Conservation (phyloP, 2,797 vertebrate genomes). For the Chrysocyon brachyurus region DNA sequence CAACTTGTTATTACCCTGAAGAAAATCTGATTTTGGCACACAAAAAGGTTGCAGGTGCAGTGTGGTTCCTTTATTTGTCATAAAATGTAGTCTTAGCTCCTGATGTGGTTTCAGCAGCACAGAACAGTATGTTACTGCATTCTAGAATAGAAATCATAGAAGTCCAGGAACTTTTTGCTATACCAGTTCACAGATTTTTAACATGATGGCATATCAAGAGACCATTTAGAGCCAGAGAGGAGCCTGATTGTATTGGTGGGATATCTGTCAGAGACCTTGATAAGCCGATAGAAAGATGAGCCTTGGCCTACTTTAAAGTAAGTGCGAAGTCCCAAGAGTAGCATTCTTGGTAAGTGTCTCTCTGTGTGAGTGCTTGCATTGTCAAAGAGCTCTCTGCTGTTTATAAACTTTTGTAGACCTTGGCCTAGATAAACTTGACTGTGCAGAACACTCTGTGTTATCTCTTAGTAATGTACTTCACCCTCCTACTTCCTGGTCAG, state of each 20-base stretch:
- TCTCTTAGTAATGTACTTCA: background rate
- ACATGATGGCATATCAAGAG: background rate
- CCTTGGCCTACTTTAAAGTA: background rate
- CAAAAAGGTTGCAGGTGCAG: background rate
- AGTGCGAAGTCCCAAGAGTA: background rate
- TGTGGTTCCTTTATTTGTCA: background rate
- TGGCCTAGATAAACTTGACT: background rate
- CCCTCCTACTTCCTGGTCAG: background rate
- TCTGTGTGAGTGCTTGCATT: background rate
- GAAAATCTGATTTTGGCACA: conserved; percentile 53
- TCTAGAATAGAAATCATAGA: conserved; percentile 20
- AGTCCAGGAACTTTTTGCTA: conserved; percentile 30
- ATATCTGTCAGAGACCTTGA: background rate
- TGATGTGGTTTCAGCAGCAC: conserved; percentile 5
- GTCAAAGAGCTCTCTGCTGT: background rate
- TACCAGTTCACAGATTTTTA: background rate
- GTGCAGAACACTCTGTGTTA: background rate
- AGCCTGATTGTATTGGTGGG: background rate
- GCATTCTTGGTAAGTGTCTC: background rate
- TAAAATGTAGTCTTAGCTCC: background rate
- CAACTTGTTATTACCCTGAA: background rate
- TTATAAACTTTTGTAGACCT: background rate
- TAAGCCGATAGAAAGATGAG: background rate
- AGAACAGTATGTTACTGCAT: background rate
- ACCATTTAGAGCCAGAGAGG: conserved; percentile 29